Evolutionary conservation across 2,888 invertebrate species (phyloP).

Genomic region (Drosophila prostipennis): DNA sequence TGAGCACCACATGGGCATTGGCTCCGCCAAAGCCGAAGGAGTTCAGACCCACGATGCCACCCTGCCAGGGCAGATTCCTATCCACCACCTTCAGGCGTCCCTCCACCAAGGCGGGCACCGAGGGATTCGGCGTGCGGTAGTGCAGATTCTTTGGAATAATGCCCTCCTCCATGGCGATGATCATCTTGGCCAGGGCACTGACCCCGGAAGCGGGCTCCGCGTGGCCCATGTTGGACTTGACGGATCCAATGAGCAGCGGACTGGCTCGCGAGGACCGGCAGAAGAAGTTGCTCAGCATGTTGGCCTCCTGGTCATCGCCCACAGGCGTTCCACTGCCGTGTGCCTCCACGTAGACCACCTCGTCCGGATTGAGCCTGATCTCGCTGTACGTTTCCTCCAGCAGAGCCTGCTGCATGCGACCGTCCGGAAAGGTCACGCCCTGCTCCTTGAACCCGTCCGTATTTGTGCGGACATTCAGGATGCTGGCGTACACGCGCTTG

Average conservation of each 20-base stretch:
- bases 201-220: conserved; percentile 97
- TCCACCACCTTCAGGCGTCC: conserved; percentile 96
- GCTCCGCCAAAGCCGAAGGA: conserved; percentile 99
- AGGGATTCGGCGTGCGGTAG: conserved; percentile 92
- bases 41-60: conserved; percentile 95
- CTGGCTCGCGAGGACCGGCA: conserved; percentile 89
- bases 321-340: conserved; percentile 99
- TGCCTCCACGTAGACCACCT: conserved; percentile 96
- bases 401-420: conserved; percentile 91
- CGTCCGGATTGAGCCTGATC: conserved; percentile 91
- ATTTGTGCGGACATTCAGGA: conserved; percentile 95
- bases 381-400: conserved; percentile 94
- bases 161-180: conserved; percentile 96
- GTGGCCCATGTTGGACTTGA: conserved; percentile 99
- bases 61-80: conserved; percentile 92
- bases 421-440: conserved; percentile 94
- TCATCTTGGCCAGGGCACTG: conserved; percentile 95
- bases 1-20: conserved; percentile 94
- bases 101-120: conserved; percentile 94
- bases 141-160: conserved; percentile 96
- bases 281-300: conserved; percentile 95
- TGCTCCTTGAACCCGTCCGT: conserved; percentile 96
- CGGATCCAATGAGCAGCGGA: conserved; percentile 97
- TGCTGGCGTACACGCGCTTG: conserved; percentile 92
- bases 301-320: conserved; percentile 99